Evolutionary conservation across 1,140 invertebrate genomes (phyloP).

Genomic region (Homalodisca vitripennis): DNA sequence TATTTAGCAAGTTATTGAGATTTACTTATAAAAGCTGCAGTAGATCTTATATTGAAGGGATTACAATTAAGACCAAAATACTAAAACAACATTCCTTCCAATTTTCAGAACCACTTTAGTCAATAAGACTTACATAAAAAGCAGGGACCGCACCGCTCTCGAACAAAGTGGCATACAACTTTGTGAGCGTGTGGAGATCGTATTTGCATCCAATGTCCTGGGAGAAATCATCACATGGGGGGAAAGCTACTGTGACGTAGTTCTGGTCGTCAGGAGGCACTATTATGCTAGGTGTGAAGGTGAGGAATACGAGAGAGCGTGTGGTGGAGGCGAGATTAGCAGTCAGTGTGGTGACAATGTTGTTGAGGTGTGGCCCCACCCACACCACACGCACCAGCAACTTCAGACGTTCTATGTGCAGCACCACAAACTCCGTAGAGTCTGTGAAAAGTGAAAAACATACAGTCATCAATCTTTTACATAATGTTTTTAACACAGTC

Average conservation of each 20-base stretch:
- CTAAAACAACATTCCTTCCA: too few relatives aligned
- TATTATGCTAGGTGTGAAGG: conserved; percentile 65
- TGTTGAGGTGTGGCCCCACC: conserved; percentile 58
- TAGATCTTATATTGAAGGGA: too few relatives aligned
- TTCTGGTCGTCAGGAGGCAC: conserved; percentile 53
- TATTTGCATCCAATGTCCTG: conserved; percentile 55
- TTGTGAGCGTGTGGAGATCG: conserved; percentile 63
- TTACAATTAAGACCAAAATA: too few relatives aligned
- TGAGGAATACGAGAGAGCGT: conserved; percentile 58
- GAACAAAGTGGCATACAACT: conserved; percentile 62
- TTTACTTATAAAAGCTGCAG: too few relatives aligned
- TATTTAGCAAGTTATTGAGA: too few relatives aligned
- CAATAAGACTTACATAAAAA: conserved; percentile 47
- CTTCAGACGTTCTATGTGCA: conserved; percentile 55
- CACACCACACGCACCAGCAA: conserved; percentile 61
- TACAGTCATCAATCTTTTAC: too few relatives aligned
- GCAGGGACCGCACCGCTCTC: conserved; percentile 53
- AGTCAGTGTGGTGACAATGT: conserved; percentile 51
- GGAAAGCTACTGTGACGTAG: conserved; percentile 54
- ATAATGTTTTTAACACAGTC: too few relatives aligned
- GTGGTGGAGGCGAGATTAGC: conserved; percentile 42
- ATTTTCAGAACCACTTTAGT: not conserved
- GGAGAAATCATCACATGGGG: conserved; percentile 52
- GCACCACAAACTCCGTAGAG: conserved; percentile 52
- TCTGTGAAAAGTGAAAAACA: too few relatives aligned